phyloP scores from a whole-genome alignment of 2,888 invertebrate species.

The Cantharis flavilabris region DNA sequence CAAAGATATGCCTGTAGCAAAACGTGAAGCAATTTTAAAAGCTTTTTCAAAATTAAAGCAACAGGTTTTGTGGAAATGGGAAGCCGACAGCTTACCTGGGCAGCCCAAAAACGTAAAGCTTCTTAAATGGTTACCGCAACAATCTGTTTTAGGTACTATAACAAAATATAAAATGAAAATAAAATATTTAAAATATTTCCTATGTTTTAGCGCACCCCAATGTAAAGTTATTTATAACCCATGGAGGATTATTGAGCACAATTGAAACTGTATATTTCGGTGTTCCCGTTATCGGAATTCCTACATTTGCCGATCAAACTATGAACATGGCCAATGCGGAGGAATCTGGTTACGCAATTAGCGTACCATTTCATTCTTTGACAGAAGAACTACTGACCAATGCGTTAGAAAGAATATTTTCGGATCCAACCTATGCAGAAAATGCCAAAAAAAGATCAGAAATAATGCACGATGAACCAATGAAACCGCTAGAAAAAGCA shows the following conservation, averaged over 20 bases:
- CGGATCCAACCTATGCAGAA: slow-evolving; percentile 42
- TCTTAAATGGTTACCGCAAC: slow-evolving; percentile 55
- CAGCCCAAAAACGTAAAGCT: slow-evolving; percentile 54
- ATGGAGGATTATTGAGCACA: slow-evolving; percentile 58
- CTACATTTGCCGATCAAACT: slow-evolving; percentile 59
- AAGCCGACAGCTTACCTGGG: slow-evolving; percentile 49
- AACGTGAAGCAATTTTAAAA: slow-evolving; percentile 59
- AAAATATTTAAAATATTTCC: not conserved
- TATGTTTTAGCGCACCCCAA: slow-evolving; percentile 53
- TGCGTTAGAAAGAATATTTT: slow-evolving; percentile 42
- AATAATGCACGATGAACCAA: slow-evolving; percentile 42
- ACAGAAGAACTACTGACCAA: slow-evolving; percentile 44
- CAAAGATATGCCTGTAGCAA: slow-evolving; percentile 59
- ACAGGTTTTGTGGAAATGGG: slow-evolving; percentile 60
- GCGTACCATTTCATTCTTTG: slow-evolving; percentile 47
- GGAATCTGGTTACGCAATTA: slow-evolving; percentile 52
- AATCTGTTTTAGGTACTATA: slow-evolving; percentile 39
- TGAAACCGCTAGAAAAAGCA: slow-evolving; percentile 43
- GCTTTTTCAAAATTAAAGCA: slow-evolving; percentile 63
- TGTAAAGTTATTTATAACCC: slow-evolving; percentile 56
- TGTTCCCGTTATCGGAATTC: slow-evolving; percentile 58
- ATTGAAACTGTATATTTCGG: slow-evolving; percentile 57
- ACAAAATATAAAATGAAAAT: not conserved
- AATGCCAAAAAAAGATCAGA: slow-evolving; percentile 38
- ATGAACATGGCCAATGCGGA: slow-evolving; percentile 56